A percentile compares a stretch with the other conserved stretches of the same genome.
phyloP scores from a whole-genome alignment of 2,888 invertebrate species.

The Tenodera sinensis region DNA sequence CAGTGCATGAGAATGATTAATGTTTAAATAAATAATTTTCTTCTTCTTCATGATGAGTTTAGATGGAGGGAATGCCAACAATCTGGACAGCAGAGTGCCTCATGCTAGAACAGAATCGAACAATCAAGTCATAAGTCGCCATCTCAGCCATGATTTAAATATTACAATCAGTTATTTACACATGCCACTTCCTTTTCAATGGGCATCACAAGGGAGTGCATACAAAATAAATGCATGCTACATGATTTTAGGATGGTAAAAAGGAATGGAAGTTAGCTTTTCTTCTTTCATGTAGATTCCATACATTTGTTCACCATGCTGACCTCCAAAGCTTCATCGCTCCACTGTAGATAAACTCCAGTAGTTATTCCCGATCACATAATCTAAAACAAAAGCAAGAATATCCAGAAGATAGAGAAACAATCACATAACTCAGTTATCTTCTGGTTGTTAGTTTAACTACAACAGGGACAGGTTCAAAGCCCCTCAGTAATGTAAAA shows the following conservation, averaged over 20 bases:
- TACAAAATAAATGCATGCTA: background rate
- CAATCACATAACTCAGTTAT: background rate
- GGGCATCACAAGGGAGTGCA: background rate
- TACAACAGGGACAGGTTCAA: background rate
- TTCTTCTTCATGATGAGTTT: background rate
- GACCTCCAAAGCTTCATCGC: background rate
- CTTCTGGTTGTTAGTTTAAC: background rate
- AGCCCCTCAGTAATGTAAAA: too few relatives aligned
- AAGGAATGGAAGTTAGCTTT: background rate
- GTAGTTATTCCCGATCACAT: slow-evolving; percentile 19
- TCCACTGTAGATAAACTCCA: slow-evolving; percentile 17
- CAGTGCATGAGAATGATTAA: background rate
- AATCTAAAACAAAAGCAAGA: slow-evolving; percentile 18
- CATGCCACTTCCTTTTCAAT: background rate
- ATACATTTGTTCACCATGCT: background rate
- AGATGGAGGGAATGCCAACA: background rate
- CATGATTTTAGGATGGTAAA: background rate
- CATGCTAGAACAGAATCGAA: slow-evolving; percentile 20
- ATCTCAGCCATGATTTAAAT: background rate
- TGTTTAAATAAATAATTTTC: background rate
- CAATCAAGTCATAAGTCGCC: background rate
- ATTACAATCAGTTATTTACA: background rate
- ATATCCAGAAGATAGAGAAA: background rate
- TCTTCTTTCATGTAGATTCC: background rate
- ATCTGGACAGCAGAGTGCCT: slow-evolving; percentile 4